Evolutionary conservation across 2,888 invertebrate genomes (phyloP), one percentile per base, ranked within the genome.

Genomic region (Callinectes sapidus): DNA sequence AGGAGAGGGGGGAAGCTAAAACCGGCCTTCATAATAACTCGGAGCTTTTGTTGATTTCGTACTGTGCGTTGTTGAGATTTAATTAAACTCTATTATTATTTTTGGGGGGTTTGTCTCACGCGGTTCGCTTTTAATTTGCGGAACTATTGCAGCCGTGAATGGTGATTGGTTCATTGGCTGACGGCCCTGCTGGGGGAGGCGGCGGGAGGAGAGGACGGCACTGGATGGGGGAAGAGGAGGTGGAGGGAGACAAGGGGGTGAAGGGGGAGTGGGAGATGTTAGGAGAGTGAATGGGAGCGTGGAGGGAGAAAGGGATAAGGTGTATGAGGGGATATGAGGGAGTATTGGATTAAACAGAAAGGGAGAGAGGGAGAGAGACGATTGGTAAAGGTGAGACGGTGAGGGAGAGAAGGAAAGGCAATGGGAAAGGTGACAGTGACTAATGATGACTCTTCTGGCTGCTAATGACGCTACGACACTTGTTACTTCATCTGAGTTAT

Each of bases 81-180:
- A 81, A 81, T 81, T 81, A 81, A 81, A 81, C 81, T 81, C 81
- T 81, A 81, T 81, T 81, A 81, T 81, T 81, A 81, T 81, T 81
- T 81, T 81, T 81, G 35, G 23, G 16, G 23, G 81, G 81, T 81
- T 32, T 81, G 81, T 81, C 81, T 81, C 81, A 81, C 81, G 81
- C 81, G 81, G 81, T 81, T 81, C 81, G 81, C 81, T 81, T 81
- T 81, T 81, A 81, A 81, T 81, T 81, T 81, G 81, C 81, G 81
- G 81, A 81, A 81, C 81, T 81, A 81, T 81, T 81, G 81, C 81
- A 32, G 81, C 81, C 81, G 81, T 81, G 81, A 81, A 81, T 81
- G 81, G 81, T 81, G 81, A 81, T 81, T 81, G 81, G 81, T 81
- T 81, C 81, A 81, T 32, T 81, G 81, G 81, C 32, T 81, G 81